Evolutionary conservation across 2,888 invertebrate genomes (phyloP), one percentile per base, ranked within the genome.

Genomic region (Synergus laeviventris): DNA sequence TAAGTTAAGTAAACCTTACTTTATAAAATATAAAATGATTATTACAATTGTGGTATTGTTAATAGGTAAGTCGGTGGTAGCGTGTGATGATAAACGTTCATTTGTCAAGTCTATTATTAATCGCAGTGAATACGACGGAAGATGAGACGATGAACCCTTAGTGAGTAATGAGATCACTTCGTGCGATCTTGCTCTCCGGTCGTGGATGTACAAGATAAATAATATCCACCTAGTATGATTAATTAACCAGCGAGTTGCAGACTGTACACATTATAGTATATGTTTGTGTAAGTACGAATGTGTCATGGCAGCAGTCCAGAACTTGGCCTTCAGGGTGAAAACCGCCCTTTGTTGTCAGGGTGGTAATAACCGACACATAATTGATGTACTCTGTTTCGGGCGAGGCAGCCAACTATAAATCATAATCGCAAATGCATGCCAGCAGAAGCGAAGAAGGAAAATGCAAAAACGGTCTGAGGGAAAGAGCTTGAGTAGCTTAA

Each of bases 31-130:
- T n/a, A n/a, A n/a, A n/a, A n/a, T n/a, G n/a, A n/a, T n/a, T n/a
- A n/a, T n/a, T n/a, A 38, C 8, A 45, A 14, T 24, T 2, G 24
- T 18, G 16, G 24, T 24, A 66, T 21, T 21, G 56, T 56, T 56
- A 56, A 56, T 56, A 9, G 56, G 56, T 12, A 18, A 56, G 56
- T 56, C 12, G 12, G 56, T 21, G 5, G 24, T 66, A 24, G 66
- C 45, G 66, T 66, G 66, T 66, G 66, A 64, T 64, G 66, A 66
- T 66, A 66, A 66, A 66, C 42, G 45, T 39, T 14, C 66, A 66
- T 66, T 66, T 66, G 66, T 66, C 66, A 66, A 66, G 45, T 66
- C 21, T 11, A 56, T 56, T 56, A 56, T 56, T 56, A 56, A 56
- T 56, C 56, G 56, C 56, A 56, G 56, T 21, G 66, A 66, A 45